A percentile compares a stretch with the other conserved stretches of the same genome.
phyloP scores from a whole-genome alignment of 2,113 vertebrate genomes.

The Chinchilla lanigera region DNA sequence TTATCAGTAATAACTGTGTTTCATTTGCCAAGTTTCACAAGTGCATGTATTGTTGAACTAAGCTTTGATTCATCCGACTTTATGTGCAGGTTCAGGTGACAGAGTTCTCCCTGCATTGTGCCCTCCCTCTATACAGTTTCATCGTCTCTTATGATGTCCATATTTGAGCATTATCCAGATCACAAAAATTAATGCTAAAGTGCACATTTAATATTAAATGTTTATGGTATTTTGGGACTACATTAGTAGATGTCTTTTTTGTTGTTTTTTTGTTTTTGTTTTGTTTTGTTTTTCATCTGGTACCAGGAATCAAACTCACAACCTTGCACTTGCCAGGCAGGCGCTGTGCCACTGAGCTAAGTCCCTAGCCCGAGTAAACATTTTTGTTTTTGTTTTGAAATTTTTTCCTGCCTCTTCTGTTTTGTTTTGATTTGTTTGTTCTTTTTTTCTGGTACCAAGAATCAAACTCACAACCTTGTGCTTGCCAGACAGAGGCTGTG shows the following conservation, averaged over 20 bases:
- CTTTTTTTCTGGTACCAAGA: too few species aligned
- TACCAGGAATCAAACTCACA: too few species aligned
- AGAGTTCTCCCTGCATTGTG: neutral
- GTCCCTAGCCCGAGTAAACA: too few species aligned
- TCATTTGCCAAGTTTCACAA: neutral
- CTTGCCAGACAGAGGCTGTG: too few species aligned
- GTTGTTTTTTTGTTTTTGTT: too few species aligned
- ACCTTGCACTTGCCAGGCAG: too few species aligned
- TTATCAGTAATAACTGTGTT: neutral
- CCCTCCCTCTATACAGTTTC: neutral
- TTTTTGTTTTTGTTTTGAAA: too few species aligned
- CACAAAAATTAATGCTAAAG: neutral
- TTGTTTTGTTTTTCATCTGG: too few species aligned
- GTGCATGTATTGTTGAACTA: neutral
- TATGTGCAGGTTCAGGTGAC: neutral
- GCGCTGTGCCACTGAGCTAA: too few species aligned
- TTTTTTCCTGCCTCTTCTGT: too few species aligned
- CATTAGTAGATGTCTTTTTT: neutral
- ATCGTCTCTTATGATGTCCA: neutral
- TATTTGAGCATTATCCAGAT: neutral
- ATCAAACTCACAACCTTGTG: too few species aligned
- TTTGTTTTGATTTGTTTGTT: too few species aligned
- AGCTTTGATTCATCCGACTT: neutral
- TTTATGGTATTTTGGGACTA: neutral
- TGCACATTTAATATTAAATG: neutral